Conservation (phyloP, 2,113 vertebrate species). For the Corydoras sp. region DNA sequence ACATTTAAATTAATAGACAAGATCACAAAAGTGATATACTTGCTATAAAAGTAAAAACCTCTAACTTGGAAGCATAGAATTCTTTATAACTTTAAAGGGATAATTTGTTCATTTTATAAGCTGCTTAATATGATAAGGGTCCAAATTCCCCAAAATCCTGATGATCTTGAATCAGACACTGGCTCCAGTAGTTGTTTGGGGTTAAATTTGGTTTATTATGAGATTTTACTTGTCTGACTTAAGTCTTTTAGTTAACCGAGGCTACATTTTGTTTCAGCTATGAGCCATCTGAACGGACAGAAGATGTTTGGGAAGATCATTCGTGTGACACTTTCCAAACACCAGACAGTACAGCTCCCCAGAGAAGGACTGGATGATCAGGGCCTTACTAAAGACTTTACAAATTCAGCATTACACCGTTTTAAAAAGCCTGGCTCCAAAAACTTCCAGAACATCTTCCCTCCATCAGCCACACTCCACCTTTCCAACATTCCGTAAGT, state of each 20-base stretch:
- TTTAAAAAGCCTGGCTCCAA: slow-evolving; percentile 98
- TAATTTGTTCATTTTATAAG: too few species aligned
- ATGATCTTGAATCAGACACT: too few species aligned
- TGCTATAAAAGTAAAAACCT: too few species aligned
- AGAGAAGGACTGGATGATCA: slow-evolving; percentile 96
- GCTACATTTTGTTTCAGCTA: slow-evolving; percentile 64
- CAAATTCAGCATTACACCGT: slow-evolving; percentile 92
- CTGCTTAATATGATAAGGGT: too few species aligned
- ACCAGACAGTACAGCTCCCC: slow-evolving; percentile 93
- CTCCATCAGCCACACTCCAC: slow-evolving; percentile 93
- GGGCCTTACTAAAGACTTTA: slow-evolving; percentile 95
- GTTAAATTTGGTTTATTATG: background rate
- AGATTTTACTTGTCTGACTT: too few species aligned
- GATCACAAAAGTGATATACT: too few species aligned
- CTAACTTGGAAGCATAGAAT: too few species aligned
- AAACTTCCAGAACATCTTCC: slow-evolving; percentile 98
- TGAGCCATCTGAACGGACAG: slow-evolving; percentile 97
- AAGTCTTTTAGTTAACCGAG: background rate
- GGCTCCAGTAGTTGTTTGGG: too few species aligned
- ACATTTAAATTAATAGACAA: too few species aligned
- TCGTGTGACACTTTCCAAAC: slow-evolving; percentile 93
- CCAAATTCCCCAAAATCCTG: too few species aligned
- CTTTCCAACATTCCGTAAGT: slow-evolving; percentile 96
- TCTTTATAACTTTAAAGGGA: too few species aligned
- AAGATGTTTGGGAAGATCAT: slow-evolving; percentile 99